Evolutionary conservation across 2,113 vertebrate species (phyloP).

Genomic region (Leptobrachium leishanense): DNA sequence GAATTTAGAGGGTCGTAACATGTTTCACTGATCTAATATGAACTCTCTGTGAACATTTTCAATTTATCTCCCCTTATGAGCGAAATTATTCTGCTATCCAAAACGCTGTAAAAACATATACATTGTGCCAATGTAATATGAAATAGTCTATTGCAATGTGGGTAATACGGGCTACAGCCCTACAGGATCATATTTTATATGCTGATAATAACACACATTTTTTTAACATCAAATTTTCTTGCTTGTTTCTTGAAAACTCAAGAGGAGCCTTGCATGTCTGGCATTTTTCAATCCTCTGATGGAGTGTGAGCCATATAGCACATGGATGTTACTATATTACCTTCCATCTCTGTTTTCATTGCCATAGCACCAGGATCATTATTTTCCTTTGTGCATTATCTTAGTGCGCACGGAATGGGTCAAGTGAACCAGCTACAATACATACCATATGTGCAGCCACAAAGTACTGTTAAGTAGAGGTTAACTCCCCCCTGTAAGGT

Average conservation of each 20-base stretch:
- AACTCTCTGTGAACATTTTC: slow-evolving; percentile 49
- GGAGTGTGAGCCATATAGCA: slow-evolving; percentile 44
- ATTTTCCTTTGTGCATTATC: slow-evolving; percentile 46
- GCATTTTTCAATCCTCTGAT: slow-evolving; percentile 44
- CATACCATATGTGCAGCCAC: slow-evolving; percentile 40
- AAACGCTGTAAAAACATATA: slow-evolving; percentile 42
- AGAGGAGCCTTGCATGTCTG: slow-evolving; percentile 42
- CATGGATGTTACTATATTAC: slow-evolving; percentile 49
- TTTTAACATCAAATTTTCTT: slow-evolving; percentile 48
- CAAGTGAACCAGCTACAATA: slow-evolving; percentile 36
- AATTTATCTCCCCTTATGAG: slow-evolving; percentile 48
- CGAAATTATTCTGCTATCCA: slow-evolving; percentile 43
- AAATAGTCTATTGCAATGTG: slow-evolving; percentile 48
- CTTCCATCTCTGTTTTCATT: slow-evolving; percentile 45
- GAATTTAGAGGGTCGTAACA: slow-evolving; percentile 44
- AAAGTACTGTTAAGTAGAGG: slow-evolving; percentile 43
- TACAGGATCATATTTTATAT: slow-evolving; percentile 49
- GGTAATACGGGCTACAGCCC: slow-evolving; percentile 46
- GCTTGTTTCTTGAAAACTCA: slow-evolving; percentile 46
- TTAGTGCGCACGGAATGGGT: slow-evolving; percentile 40
- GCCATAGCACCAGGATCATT: slow-evolving; percentile 41
- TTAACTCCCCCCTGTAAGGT: slow-evolving; percentile 32
- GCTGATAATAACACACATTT: slow-evolving; percentile 51
- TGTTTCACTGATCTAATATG: slow-evolving; percentile 50
- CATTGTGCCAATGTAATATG: slow-evolving; percentile 48